Base-by-base conservation (phyloP, 2,113 vertebrate species). In the Anas platyrhynchos region DNA sequence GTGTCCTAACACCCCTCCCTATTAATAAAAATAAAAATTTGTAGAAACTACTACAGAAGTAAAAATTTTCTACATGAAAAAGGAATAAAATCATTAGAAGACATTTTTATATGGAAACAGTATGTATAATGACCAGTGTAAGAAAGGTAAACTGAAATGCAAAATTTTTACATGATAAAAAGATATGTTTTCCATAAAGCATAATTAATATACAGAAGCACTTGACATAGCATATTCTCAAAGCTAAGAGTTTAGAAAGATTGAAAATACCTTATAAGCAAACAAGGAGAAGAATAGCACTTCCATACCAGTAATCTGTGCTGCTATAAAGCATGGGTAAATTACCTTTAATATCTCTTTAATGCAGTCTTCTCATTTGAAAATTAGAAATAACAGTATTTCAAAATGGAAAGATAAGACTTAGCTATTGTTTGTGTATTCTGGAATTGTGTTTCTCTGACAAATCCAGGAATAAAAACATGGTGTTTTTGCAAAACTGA, bases 331-430 rank as follows among this genome's bases (percentile, higher is more conserved):
- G 43, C 23, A 61, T 58, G 17, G 21, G 4, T 27, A 83, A 86
- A 7, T 48, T 67, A 43, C 38, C 50, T 66, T 48, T 32, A 44
- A 61, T 65, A 54, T 61, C 66, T 86, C 50, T 87, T 23, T 73
- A 69, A 55, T 27, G 75, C 38, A 82, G 52, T 76, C 91, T 91
- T 54, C 23, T 88, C 62, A 66, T 66, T 71, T 59, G 38, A 94
- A 95, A 93, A 94, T 66, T 83, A 63, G 29, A 69, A 84, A 65
- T 63, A 93, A 71, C 13, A 62, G 6, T 76, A 86, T 56, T 76
- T 86, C 73, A 72, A 80, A 55, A 84, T 34, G 29, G 7, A 6
- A 77, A 31, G 23, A 29, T n/a, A 31, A 65, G 22, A 56, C 8
- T 52, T 63, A 59, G n/a, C 56, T 83, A 84, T 21, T 61, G 43